These are phyloP conservation scores for Allacma fusca DNA, from an alignment of 2,888 invertebrate species.

Conservation along the genomic window DNA sequence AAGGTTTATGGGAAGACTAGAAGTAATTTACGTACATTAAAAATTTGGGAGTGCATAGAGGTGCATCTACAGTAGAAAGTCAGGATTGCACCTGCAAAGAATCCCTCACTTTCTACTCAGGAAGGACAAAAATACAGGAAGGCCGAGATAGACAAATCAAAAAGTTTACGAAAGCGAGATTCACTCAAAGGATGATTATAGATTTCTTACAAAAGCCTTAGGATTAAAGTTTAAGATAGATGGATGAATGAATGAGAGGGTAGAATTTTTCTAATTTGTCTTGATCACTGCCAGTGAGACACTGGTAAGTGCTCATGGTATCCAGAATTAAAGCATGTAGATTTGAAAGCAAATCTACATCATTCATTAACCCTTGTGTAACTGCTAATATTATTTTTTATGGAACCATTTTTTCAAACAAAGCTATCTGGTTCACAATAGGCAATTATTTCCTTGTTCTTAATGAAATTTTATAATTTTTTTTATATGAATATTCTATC, in stretches of 20 bases:
- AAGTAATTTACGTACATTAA: constrained; percentile 16
- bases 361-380: too few relatives aligned
- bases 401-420: too few relatives aligned
- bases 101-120: neutral
- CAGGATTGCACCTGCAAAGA: constrained; percentile 6
- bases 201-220: constrained; percentile 10
- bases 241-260: constrained; percentile 58
- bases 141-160: neutral
- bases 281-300: constrained; percentile 56
- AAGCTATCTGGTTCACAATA: too few relatives aligned
- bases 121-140: neutral
- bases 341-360: too few relatives aligned
- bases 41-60: neutral
- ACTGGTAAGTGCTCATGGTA: too few relatives aligned
- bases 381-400: too few relatives aligned
- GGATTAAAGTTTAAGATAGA: constrained; percentile 47
- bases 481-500: too few relatives aligned
- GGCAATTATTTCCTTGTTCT: too few relatives aligned
- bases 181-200: neutral
- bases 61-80: constrained; percentile 3
- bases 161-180: neutral
- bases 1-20: neutral
- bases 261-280: constrained; percentile 58
- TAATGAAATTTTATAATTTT: too few relatives aligned
- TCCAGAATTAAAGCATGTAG: too few relatives aligned